phyloP scores from a whole-genome alignment of 2,113 vertebrate genomes.

The Phrynosoma platyrhinos region DNA sequence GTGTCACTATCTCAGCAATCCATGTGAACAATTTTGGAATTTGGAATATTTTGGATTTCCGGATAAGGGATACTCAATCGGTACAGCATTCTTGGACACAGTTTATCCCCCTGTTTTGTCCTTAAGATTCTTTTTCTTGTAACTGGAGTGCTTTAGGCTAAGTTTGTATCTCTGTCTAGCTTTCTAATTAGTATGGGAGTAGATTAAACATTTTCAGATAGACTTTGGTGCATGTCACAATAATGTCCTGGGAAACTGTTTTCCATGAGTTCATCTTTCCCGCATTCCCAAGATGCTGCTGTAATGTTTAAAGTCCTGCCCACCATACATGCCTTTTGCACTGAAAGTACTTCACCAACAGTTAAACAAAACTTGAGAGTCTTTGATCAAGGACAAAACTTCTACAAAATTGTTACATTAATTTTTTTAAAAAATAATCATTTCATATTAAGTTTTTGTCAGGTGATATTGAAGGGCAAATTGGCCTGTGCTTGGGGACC shows the following conservation, averaged over 20 bases:
- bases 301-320: not conserved
- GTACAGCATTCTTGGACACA: not conserved
- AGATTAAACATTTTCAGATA: not conserved
- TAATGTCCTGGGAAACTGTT: not conserved
- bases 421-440: not conserved
- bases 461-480: slow-evolving; percentile 2
- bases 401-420: not conserved
- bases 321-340: not conserved
- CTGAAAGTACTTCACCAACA: not conserved
- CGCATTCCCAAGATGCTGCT: not conserved
- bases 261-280: not conserved
- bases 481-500: not conserved
- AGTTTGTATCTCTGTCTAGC: not conserved
- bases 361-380: not conserved
- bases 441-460: not conserved
- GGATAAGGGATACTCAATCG: no score
- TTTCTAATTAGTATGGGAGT: not conserved
- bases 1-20: no score
- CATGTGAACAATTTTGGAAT: no score
- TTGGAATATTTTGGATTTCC: no score
- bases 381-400: not conserved
- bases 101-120: not conserved
- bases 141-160: not conserved
- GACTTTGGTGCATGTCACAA: not conserved
- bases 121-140: not conserved